Percentiles rank a stretch among this genome's conserved stretches.
Conservation (phyloP, 2,113 vertebrate genomes). For the Eretmochelys imbricata region DNA sequence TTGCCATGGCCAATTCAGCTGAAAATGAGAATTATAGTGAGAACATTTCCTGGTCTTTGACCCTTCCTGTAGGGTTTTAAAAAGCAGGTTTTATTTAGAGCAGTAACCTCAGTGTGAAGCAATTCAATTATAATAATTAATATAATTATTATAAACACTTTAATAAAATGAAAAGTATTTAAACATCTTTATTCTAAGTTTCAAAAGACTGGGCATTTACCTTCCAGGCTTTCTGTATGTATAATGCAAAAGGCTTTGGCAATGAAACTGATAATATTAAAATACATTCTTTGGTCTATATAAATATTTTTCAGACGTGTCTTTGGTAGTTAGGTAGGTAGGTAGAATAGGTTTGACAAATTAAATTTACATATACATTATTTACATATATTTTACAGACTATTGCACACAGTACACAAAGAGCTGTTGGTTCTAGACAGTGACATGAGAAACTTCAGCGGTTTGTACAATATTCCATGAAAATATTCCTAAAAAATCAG, state of each 20-base stretch:
- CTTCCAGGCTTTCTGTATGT: constrained; percentile 57
- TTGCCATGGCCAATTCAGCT: constrained; percentile 76
- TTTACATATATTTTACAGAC: constrained; percentile 12
- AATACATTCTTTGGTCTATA: constrained; percentile 37
- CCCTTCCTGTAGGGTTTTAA: constrained; percentile 75
- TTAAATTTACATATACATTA: constrained; percentile 1
- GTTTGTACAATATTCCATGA: not conserved
- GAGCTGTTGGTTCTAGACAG: not conserved
- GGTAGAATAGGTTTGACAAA: constrained; percentile 7
- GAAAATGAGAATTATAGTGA: constrained; percentile 81
- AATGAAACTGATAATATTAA: constrained; percentile 51
- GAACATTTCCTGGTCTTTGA: constrained; percentile 81
- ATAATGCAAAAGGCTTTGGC: constrained; percentile 45
- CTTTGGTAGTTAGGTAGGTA: constrained; percentile 12
- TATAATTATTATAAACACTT: constrained; percentile 41
- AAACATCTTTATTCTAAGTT: constrained; percentile 64
- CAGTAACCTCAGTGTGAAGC: constrained; percentile 73
- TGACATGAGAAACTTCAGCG: not conserved
- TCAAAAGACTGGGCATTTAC: constrained; percentile 68
- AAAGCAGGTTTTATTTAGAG: constrained; percentile 75
- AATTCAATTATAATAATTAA: constrained; percentile 52
- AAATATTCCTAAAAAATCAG: not conserved
- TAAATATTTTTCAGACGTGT: constrained; percentile 30
- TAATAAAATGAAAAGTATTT: constrained; percentile 70
- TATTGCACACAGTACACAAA: not conserved